A percentile compares a stretch with the other conserved stretches of the same genome.
Conservation (phyloP, 64 coral and sea anemone genomes). For the Stichodactyla helianthus region DNA sequence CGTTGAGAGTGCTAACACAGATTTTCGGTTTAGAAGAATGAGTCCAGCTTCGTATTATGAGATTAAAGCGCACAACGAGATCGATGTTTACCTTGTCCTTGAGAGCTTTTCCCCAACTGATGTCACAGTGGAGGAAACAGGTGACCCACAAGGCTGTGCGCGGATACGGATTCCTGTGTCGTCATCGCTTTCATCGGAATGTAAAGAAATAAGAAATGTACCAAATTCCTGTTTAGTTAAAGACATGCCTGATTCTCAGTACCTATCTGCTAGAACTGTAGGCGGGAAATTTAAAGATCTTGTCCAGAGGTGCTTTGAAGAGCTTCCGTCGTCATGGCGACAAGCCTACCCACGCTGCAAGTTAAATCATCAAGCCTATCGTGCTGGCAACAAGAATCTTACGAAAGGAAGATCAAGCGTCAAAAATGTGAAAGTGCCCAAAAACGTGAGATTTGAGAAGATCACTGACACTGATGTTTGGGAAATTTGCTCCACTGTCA, state of each 20-base stretch:
- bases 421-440: not conserved
- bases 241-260: not conserved
- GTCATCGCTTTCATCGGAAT: not conserved
- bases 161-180: constrained; percentile 31
- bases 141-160: constrained; percentile 58
- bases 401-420: not conserved
- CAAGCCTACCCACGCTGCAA: not conserved
- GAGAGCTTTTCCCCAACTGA: constrained; percentile 33
- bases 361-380: constrained; percentile 5
- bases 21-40: constrained; percentile 50
- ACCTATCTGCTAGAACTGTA: not conserved
- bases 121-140: constrained; percentile 48
- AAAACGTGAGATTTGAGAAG: not conserved
- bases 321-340: not conserved
- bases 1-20: constrained; percentile 27
- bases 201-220: not conserved
- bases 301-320: not conserved
- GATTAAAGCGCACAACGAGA: constrained; percentile 55
- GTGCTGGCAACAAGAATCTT: not conserved
- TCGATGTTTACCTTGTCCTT: constrained; percentile 71
- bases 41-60: constrained; percentile 61
- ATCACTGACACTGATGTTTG: not conserved
- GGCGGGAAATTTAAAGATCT: constrained; percentile 2
- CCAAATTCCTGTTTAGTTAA: not conserved
- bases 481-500: constrained; percentile 16